Evolutionary conservation across 2,113 vertebrate species (phyloP).

Genomic region (Thunnus thynnus): DNA sequence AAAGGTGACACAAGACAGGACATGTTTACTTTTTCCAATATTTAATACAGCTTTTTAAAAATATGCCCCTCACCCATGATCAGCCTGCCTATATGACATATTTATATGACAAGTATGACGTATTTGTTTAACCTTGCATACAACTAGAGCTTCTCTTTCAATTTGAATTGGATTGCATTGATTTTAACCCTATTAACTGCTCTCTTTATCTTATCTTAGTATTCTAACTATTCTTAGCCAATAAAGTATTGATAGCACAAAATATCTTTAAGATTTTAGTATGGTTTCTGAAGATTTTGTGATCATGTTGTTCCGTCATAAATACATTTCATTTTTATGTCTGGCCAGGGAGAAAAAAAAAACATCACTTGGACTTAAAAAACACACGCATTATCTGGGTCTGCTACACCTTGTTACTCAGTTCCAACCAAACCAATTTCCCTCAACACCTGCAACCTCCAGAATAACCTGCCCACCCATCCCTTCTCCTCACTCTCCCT

Average conservation of each 20-base stretch:
- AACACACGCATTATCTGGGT: neutral
- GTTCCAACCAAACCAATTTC: neutral
- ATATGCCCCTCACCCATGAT: too few species aligned
- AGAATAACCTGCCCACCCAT: slow-evolving; percentile 25
- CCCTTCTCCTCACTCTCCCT: slow-evolving; percentile 23
- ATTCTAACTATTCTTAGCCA: neutral
- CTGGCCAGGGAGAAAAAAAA: neutral
- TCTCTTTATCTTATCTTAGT: neutral
- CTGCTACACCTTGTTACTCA: slow-evolving; percentile 17
- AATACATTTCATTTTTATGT: neutral
- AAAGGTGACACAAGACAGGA: too few species aligned
- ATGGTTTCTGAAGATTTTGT: neutral
- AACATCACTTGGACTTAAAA: neutral
- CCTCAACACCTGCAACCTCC: slow-evolving; percentile 46
- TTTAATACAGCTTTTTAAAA: too few species aligned
- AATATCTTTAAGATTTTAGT: neutral
- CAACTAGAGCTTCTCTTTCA: too few species aligned
- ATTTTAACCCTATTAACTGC: too few species aligned
- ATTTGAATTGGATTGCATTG: too few species aligned
- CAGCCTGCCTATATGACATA: too few species aligned
- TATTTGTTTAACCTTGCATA: too few species aligned
- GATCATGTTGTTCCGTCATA: neutral
- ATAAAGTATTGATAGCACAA: neutral
- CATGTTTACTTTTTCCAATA: too few species aligned
- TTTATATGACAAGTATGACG: too few species aligned